These are phyloP conservation scores for Pogoniulus pusillus DNA, from an alignment of 2,797 vertebrate genomes.

Conservation along the genomic window DNA sequence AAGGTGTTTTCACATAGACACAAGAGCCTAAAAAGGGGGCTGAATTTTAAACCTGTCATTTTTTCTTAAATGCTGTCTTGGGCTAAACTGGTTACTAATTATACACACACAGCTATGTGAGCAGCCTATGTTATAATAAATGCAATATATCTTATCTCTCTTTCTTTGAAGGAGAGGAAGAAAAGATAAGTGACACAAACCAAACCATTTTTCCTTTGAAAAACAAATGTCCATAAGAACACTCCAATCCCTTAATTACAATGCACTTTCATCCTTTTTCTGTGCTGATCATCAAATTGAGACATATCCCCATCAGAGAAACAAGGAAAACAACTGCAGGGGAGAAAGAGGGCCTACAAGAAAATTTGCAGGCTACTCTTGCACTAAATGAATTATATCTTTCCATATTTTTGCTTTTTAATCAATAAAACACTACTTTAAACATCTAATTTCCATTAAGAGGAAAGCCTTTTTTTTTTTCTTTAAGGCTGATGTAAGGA, in stretches of 20 bases:
- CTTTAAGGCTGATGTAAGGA: not conserved
- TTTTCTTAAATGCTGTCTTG: not conserved
- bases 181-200: not conserved
- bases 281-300: not conserved
- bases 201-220: not conserved
- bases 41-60: not conserved
- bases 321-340: not conserved
- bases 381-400: not conserved
- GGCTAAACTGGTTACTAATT: not conserved
- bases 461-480: not conserved
- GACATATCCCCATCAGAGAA: not conserved
- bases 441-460: not conserved
- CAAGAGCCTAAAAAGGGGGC: not conserved
- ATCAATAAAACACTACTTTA: not conserved
- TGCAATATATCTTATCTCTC: not conserved
- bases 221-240: fast-evolving
- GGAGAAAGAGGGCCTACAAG: not conserved
- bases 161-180: not conserved
- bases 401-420: not conserved
- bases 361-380: not conserved
- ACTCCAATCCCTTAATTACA: not conserved
- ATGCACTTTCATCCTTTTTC: not conserved
- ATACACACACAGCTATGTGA: not conserved
- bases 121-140: not conserved
- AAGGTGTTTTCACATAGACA: not conserved